Base-by-base conservation (phyloP, 2,888 invertebrate species). In the Idaea straminata region DNA sequence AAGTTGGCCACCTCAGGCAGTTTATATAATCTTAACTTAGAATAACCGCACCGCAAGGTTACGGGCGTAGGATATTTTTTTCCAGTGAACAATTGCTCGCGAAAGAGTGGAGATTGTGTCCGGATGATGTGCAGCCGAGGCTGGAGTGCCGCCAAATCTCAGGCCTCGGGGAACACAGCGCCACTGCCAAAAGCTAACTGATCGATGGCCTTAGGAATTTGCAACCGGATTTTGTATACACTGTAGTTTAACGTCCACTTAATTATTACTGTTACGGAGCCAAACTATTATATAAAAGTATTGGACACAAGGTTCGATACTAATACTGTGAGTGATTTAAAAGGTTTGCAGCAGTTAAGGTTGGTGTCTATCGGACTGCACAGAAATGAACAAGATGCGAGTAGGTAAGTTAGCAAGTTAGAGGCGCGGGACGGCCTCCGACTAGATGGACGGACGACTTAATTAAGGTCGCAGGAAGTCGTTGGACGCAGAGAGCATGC, bases 121-220 rank as follows among this genome's bases (percentile, higher is more conserved):
- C 72, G 79, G 77, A 79, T 82, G 82, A 82, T 82, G 77, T 79
- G 81, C 77, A 69, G 74, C 72, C 72, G 67, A 62, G 64, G 72
- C 78, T 83, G 83, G 83, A 83, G 76, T 59, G 68, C 69, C 70
- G 83, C 83, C 83, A 83, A 82, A 76, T 80, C 78, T 73, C 77
- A 72, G 75, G 81, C 81, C 81, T 74, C 77, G 66, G 80, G 82
- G 78, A 75, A 74, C 77, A 77, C 69, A 72, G 77, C 67, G 72
- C 70, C 72, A 74, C 79, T 83, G 82, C 83, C 83, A 83, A 83
- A 79, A 77, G 73, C 78, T 81, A 79, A 79, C 81, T 82, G 84
- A 83, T 83, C 80, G 80, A 84, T 82, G 82, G 77, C 78, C 79
- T 80, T 76, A 79, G 77, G 76, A 81, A 82, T 81, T 81, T 80